phyloP scores from a whole-genome alignment of 2,797 vertebrate genomes.

The Pangasius djambal region DNA sequence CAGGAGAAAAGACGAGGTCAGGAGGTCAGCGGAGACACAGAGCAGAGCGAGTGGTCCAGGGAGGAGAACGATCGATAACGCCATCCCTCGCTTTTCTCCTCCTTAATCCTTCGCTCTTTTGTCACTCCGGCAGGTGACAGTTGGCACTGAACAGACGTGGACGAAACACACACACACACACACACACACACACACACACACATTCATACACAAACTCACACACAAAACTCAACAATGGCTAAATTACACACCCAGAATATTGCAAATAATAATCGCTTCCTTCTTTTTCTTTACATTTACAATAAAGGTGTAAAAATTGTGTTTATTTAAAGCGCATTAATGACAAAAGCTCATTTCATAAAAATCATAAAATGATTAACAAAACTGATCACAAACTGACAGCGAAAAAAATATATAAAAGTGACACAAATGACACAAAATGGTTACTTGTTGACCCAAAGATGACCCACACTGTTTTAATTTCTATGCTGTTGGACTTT shows the following conservation, averaged over 20 bases:
- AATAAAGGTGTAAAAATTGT: background rate
- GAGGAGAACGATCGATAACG: constrained; percentile 68
- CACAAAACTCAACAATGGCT: background rate
- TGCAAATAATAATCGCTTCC: background rate
- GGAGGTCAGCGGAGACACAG: constrained; percentile 67
- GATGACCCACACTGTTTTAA: background rate
- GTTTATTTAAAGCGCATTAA: background rate
- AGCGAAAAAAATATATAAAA: background rate
- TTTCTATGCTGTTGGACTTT: background rate
- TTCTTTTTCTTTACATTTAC: background rate
- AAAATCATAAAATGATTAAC: background rate
- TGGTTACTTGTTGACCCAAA: no score
- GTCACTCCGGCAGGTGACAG: constrained; percentile 63
- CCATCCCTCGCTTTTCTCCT: constrained; percentile 41
- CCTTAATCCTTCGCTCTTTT: constrained; percentile 46
- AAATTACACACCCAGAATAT: background rate
- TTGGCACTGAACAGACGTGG: constrained; percentile 20
- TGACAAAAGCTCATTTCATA: background rate
- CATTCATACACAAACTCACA: background rate
- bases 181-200: background rate
- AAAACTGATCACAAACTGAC: background rate
- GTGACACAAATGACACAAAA: background rate
- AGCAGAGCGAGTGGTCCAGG: constrained; percentile 61
- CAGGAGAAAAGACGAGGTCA: constrained; percentile 69
- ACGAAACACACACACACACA: background rate